Evolutionary conservation across 2,888 invertebrate species (phyloP).

Genomic region (Hedychridium roseum): DNA sequence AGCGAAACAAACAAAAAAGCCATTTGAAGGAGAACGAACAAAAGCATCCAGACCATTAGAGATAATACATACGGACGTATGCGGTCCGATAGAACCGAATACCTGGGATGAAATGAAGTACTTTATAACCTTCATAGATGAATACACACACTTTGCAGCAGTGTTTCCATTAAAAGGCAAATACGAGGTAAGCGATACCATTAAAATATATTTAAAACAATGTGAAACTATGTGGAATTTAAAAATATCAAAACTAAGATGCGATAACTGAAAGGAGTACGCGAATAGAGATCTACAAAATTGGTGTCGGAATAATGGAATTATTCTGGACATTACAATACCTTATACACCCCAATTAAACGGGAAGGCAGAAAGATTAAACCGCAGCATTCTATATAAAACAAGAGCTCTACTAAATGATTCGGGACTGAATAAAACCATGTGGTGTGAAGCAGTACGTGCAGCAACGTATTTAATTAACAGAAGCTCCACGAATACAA

Average conservation of each 20-base stretch:
- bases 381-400: not conserved
- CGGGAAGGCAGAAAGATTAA: no score
- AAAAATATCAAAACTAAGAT: not conserved
- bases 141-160: not conserved
- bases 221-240: not conserved
- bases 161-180: not conserved
- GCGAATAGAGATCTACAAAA: not conserved
- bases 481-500: not conserved
- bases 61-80: no score
- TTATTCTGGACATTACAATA: not conserved
- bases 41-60: slow-evolving; percentile 20
- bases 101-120: slow-evolving; percentile 16
- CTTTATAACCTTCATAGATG: not conserved
- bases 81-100: slow-evolving; percentile 27
- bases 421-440: not conserved
- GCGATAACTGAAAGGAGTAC: not conserved
- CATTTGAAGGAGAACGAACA: slow-evolving; percentile 8
- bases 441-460: not conserved
- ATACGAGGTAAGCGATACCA: not conserved
- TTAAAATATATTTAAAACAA: slow-evolving; percentile 1
- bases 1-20: slow-evolving; percentile 19
- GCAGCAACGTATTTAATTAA: not conserved
- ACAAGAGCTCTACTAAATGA: not conserved
- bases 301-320: not conserved
- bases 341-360: not conserved